These are phyloP conservation scores for Dipodomys ordii DNA, from an alignment of 2,113 vertebrate genomes.

Conservation along the genomic window DNA sequence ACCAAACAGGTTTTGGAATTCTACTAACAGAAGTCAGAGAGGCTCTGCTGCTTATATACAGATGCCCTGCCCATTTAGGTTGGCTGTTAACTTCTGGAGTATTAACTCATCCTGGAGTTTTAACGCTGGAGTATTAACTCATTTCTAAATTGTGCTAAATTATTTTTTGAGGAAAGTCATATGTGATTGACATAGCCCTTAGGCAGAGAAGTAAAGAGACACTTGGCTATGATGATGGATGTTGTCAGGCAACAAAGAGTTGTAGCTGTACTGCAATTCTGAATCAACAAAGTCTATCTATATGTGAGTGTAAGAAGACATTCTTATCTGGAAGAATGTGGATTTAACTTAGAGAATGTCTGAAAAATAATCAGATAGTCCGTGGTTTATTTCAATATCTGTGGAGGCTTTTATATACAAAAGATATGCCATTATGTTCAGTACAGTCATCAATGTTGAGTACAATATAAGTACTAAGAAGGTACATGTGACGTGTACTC, in stretches of 20 bases:
- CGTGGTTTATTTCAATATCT: not conserved
- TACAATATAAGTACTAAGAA: not conserved
- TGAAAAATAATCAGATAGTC: not conserved
- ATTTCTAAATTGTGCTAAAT: not conserved
- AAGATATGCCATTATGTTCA: not conserved
- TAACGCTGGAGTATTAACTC: not conserved
- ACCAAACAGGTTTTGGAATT: not conserved
- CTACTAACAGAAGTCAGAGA: not conserved
- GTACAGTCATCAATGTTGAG: not conserved
- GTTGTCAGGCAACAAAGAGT: not conserved
- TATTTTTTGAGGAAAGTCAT: not conserved
- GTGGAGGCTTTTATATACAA: not conserved
- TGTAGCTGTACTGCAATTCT: not conserved
- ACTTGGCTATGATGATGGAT: not conserved
- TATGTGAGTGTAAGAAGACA: not conserved
- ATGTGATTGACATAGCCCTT: not conserved
- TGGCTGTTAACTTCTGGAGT: not conserved
- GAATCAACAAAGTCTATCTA: not conserved
- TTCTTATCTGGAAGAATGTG: not conserved
- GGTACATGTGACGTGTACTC: not conserved
- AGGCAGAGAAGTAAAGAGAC: not conserved
- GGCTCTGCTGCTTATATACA: not conserved
- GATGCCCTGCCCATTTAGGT: not conserved
- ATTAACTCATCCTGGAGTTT: not conserved
- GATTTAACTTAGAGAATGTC: not conserved